Conservation (phyloP, 2,797 vertebrate genomes). For the Pseudochirops corinnae region DNA sequence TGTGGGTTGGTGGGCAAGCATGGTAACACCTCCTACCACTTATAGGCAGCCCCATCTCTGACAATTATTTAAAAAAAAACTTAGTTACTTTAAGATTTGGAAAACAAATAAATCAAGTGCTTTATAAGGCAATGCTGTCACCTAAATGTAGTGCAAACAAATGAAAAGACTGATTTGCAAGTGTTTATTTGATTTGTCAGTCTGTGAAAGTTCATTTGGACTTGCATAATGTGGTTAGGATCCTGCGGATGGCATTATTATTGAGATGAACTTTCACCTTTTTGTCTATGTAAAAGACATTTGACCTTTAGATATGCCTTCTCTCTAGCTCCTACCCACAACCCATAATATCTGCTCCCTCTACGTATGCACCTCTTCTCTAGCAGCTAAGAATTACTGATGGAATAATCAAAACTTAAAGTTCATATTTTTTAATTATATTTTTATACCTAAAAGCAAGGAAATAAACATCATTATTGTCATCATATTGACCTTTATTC, state of each 20-base stretch:
- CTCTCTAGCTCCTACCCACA: background rate
- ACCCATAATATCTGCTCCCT: background rate
- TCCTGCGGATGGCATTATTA: background rate
- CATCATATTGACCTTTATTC: constrained; percentile 25
- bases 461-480: constrained; percentile 5
- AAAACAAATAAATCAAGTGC: constrained; percentile 39
- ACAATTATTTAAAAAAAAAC: constrained; percentile 48
- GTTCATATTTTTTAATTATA: background rate
- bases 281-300: constrained; percentile 14
- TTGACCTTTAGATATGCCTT: constrained; percentile 46
- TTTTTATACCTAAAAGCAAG: constrained; percentile 53
- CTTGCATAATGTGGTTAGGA: background rate
- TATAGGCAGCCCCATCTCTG: constrained; percentile 13
- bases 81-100: constrained; percentile 15
- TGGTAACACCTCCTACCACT: constrained; percentile 57
- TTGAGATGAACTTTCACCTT: background rate
- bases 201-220: background rate
- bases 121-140: constrained; percentile 4
- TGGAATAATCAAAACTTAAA: constrained; percentile 38
- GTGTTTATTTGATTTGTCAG: background rate
- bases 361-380: background rate
- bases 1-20: constrained; percentile 39
- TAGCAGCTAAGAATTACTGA: constrained; percentile 38
- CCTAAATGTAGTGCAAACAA: constrained; percentile 41
- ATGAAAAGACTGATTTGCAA: background rate